These are phyloP conservation scores for Sebastes dallii DNA, from an alignment of 2,797 vertebrate species.

Conservation along the genomic window DNA sequence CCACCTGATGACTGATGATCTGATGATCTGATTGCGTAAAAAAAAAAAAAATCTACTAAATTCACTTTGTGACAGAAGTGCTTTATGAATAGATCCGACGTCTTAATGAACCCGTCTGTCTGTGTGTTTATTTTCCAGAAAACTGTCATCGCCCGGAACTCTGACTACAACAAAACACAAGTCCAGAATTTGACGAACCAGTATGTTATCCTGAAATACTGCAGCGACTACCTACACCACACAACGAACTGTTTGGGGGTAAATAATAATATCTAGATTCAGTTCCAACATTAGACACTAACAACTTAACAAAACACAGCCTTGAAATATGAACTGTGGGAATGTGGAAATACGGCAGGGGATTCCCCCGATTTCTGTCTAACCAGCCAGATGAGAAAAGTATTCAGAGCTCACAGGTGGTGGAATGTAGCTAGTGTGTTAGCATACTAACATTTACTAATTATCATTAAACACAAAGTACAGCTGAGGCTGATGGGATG, in stretches of 20 bases:
- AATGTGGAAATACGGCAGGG: not conserved
- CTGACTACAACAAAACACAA: fast-evolving
- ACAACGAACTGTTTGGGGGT: fast-evolving
- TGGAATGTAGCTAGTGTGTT: not conserved
- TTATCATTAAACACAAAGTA: not conserved
- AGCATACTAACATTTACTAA: not conserved
- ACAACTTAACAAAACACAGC: not conserved
- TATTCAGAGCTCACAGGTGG: not conserved
- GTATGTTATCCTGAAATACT: fast-evolving
- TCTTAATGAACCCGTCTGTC: not conserved
- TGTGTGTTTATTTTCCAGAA: not conserved
- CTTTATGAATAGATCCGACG: not conserved
- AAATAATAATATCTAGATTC: not conserved
- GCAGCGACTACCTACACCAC: fast-evolving
- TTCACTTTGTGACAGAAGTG: not conserved
- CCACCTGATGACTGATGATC: not conserved
- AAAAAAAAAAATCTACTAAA: not conserved
- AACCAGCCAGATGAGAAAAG: not conserved
- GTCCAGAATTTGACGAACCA: not conserved
- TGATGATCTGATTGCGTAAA: not conserved
- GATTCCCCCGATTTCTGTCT: not conserved
- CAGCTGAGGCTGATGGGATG: not conserved
- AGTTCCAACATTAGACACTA: not conserved
- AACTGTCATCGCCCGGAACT: fast-evolving
- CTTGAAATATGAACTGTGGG: not conserved